Percentiles rank a stretch among this genome's conserved stretches.
phyloP scores from a whole-genome alignment of 2,797 vertebrate genomes.

The Podarcis siculus region DNA sequence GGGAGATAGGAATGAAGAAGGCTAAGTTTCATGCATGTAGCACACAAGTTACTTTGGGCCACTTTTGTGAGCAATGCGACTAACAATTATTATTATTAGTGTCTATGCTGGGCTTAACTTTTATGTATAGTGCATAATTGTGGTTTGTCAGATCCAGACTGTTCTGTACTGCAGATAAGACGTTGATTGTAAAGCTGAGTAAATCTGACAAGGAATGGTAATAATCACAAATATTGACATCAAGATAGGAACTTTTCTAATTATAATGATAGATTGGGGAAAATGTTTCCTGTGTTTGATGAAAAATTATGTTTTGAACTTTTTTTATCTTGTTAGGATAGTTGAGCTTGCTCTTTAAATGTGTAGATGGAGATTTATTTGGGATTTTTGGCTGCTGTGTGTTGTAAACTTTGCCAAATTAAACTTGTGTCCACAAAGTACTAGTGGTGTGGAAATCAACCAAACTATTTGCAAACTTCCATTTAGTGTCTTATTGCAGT shows the following conservation, averaged over 20 bases:
- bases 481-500: conserved; percentile 19
- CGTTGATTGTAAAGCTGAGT: not conserved
- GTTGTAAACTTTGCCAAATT: conserved; percentile 67
- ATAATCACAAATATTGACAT: not conserved
- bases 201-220: not conserved
- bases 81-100: too few species aligned
- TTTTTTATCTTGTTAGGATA: conserved; percentile 32
- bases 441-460: conserved; percentile 59
- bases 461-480: conserved; percentile 56
- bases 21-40: not conserved
- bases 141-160: not conserved
- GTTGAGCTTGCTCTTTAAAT: conserved; percentile 68
- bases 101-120: not conserved
- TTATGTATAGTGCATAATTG: not conserved
- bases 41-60: not conserved
- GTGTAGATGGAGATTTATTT: conserved; percentile 55
- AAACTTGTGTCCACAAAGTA: conserved; percentile 59
- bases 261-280: not conserved
- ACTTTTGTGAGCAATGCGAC: not conserved
- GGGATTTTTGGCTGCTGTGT: conserved; percentile 52
- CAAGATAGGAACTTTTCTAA: not conserved
- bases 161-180: not conserved
- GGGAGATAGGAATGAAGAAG: too few species aligned
- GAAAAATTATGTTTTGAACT: not conserved
- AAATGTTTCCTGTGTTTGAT: not conserved